Evolutionary conservation across 1,140 invertebrate genomes (phyloP).

Genomic region (Pollicipes pollicipes): DNA sequence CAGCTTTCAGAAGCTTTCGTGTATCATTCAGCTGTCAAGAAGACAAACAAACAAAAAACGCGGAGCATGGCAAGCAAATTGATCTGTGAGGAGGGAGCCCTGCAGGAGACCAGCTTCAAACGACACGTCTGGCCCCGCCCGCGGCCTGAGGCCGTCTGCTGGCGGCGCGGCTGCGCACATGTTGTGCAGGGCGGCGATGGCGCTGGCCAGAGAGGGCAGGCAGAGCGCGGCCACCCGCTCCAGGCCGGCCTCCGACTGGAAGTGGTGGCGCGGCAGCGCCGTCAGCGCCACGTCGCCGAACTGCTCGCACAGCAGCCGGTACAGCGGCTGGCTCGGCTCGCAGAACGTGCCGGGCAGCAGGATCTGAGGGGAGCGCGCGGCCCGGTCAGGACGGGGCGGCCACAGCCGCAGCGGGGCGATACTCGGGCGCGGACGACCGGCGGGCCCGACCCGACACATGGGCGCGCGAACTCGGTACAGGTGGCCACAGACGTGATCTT

Average conservation of each 20-base stretch:
- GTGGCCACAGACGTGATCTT: no score
- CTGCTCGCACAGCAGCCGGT: conserved; percentile 33
- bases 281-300: conserved; percentile 43
- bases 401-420: no score
- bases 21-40: no score
- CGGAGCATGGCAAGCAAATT: no score
- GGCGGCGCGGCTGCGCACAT: conserved; percentile 50
- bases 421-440: no score
- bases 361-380: background rate
- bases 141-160: conserved; percentile 23
- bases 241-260: conserved; percentile 54
- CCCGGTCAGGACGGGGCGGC: no score
- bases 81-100: no score
- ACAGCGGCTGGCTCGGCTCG: background rate
- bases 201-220: background rate
- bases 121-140: conserved; percentile 4
- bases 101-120: conserved; percentile 23
- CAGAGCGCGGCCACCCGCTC: conserved; percentile 51
- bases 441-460: no score
- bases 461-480: no score
- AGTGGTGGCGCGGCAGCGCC: conserved; percentile 51
- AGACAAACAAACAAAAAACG: no score
- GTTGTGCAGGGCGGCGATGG: conserved; percentile 36
- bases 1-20: no score
- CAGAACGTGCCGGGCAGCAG: background rate